These are phyloP conservation scores for Struthio camelus DNA, from an alignment of 2,113 vertebrate genomes.

Conservation along the genomic window DNA sequence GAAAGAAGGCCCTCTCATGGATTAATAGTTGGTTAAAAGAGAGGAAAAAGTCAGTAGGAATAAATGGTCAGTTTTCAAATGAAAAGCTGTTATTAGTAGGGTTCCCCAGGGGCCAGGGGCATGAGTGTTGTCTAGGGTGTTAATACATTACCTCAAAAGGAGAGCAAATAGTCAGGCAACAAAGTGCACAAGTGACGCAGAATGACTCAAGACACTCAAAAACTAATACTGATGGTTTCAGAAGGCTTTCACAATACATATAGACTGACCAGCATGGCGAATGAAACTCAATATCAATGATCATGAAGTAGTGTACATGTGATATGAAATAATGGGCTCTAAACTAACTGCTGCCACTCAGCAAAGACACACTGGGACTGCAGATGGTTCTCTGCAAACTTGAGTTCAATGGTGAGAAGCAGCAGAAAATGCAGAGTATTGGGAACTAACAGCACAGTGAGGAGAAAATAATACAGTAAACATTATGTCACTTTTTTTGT, in stretches of 20 bases:
- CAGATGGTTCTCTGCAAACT: background rate
- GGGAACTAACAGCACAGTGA: no score
- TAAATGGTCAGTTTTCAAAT: background rate
- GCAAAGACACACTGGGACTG: background rate
- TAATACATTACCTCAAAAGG: background rate
- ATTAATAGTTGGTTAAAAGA: conserved; percentile 14
- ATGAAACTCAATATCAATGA: background rate
- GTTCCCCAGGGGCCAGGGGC: background rate
- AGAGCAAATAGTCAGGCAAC: background rate
- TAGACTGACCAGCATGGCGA: background rate
- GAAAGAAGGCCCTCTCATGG: background rate
- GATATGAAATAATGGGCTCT: background rate
- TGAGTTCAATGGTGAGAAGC: background rate
- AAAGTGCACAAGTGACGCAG: background rate
- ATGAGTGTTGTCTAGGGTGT: background rate
- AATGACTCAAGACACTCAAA: background rate
- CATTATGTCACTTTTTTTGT: no score
- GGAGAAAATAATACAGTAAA: no score
- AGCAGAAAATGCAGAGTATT: background rate
- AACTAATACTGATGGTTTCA: background rate
- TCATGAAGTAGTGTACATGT: rapidly evolving
- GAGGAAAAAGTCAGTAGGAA: background rate
- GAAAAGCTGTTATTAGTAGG: background rate
- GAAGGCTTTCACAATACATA: background rate
- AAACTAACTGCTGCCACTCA: background rate